A percentile compares a stretch with the other conserved stretches of the same genome.
These are phyloP conservation scores for Eupsittula cactorum DNA, from an alignment of 2,113 vertebrate genomes.

Conservation along the genomic window DNA sequence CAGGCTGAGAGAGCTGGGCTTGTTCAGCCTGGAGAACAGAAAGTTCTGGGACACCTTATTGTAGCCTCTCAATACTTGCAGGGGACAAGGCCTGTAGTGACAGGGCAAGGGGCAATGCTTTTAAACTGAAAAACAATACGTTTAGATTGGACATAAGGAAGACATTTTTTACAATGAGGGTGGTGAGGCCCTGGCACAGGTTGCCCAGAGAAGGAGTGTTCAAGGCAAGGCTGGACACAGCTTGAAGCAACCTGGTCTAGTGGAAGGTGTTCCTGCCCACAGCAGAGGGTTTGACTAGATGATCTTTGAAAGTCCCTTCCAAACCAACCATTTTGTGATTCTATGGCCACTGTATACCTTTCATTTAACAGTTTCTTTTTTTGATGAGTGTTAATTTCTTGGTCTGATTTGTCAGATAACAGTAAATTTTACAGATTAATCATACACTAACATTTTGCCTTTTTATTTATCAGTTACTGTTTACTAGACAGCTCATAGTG, in stretches of 20 bases:
- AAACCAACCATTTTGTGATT: neutral
- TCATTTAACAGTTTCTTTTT: neutral
- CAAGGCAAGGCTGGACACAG: neutral
- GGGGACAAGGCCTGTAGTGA: neutral
- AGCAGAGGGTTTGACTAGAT: neutral
- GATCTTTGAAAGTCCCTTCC: neutral
- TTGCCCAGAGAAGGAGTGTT: neutral
- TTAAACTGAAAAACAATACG: neutral
- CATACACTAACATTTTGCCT: neutral
- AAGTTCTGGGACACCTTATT: accelerated
- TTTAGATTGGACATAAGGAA: neutral
- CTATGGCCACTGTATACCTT: neutral
- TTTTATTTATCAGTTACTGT: neutral
- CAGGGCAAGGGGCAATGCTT: neutral
- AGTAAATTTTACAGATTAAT: neutral
- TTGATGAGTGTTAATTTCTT: neutral
- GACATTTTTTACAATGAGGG: neutral
- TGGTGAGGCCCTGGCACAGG: neutral
- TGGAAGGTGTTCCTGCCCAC: neutral
- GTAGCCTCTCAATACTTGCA: neutral
- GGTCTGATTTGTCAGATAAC: neutral
- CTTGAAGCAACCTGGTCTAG: neutral
- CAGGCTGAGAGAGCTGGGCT: neutral
- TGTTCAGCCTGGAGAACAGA: neutral
- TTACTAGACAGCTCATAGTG: neutral